Base-by-base conservation (phyloP, 35 echinoderm and acorn worm species). In the Amphiura filiformis region DNA sequence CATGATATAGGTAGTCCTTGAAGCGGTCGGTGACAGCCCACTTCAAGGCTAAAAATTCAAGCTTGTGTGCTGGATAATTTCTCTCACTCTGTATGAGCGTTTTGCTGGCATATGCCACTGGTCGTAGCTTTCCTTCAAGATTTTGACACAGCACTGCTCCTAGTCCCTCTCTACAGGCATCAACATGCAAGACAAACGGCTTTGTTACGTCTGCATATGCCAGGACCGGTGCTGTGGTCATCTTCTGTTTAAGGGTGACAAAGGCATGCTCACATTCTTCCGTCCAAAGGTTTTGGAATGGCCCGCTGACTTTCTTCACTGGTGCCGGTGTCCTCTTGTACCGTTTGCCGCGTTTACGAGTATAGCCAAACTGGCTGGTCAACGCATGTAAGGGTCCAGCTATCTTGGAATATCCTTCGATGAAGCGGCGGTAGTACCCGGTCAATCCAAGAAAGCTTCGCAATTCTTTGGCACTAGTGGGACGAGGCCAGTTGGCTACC, bases 351-450 rank as follows among this genome's bases (percentile, higher is more conserved):
- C 56, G 33, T 23, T 38, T 33, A 9, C 0, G 39, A 56, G 26
- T 38, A 13, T 30, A 32, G 18, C 34, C 39, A 14, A 1, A 3
- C 3, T 34, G 44, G 15, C n/a, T 35, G 31, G 85, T 84, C 35
- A 95, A 39, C 23, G 42, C 26, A 80, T 95, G 89, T 32, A 95
- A 64, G 15, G 93, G 38, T 84, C 65, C 0, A n/a, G 89, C 93
- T 38, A 95, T 92, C 65, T 84, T 84, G 3, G 93, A 75, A 39
- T 88, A 95, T 0, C 93, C 89, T 31, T 86, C n/a, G 2, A 95
- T 81, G 37, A 95, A 95, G 3, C 93, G 23, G n/a, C 89, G 37
- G 83, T 95, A 95, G 65, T 87, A 95, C 28, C 89, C 89, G 0
- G 80, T 47, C 34, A 95, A 86, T 35, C 89, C 92, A 13, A 95